These are phyloP conservation scores for Tapera naevia DNA, from an alignment of 2,797 vertebrate genomes.

Conservation along the genomic window DNA sequence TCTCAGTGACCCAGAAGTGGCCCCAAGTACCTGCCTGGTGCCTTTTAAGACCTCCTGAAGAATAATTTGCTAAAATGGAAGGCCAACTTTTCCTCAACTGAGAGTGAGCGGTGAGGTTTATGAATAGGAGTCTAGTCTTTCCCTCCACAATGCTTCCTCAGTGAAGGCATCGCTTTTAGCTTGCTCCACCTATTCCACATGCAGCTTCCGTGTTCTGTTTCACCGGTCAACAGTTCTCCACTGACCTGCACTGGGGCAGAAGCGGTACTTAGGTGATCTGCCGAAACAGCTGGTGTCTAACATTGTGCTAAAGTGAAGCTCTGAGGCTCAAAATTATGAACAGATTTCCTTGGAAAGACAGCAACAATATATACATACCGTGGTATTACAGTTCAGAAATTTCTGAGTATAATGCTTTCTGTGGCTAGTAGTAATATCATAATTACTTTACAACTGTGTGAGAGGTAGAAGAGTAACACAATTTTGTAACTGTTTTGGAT, in stretches of 20 bases:
- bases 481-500: not conserved
- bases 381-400: not conserved
- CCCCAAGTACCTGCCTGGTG: not conserved
- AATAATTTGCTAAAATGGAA: not conserved
- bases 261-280: not conserved
- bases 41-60: not conserved
- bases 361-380: accelerated
- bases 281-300: not conserved
- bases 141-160: not conserved
- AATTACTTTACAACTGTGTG: not conserved
- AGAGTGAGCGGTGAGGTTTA: not conserved
- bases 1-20: not conserved
- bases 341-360: not conserved
- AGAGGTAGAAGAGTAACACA: not conserved
- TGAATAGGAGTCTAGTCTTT: not conserved
- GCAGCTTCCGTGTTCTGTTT: not conserved
- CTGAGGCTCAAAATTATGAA: not conserved
- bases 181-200: accelerated
- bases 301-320: not conserved
- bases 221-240: not conserved
- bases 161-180: not conserved
- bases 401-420: not conserved
- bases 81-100: not conserved
- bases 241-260: not conserved
- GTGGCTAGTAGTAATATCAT: not conserved